Evolutionary conservation across 2,888 invertebrate species (phyloP), one percentile per base, ranked within the genome.

Genomic region (Clepsis dumicolana): DNA sequence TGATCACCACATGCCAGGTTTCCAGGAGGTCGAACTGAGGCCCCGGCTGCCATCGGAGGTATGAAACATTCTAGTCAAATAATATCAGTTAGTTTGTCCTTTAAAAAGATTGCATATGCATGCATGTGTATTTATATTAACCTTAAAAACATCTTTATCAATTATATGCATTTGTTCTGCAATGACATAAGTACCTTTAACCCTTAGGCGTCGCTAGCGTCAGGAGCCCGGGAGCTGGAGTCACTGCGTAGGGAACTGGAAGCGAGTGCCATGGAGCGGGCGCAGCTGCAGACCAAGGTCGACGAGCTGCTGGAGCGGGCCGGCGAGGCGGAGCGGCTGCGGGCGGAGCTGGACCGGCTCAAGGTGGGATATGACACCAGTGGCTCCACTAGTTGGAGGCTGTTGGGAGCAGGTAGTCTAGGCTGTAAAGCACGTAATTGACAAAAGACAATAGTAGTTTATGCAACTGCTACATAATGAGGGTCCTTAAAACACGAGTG

Each of bases 261-360:
- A 74, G 94, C 94, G 70, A 94, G 95, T 87, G 92, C 94, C 25
- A 95, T 94, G 88, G 96, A 96, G 85, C 95, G 96, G 75, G 92
- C 94, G 53, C 94, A 94, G 78, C 88, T 96, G 77, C 95, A 96
- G 81, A 84, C 95, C 71, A 93, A 93, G 76, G 93, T 95, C 27
- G 90, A 91, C 52, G 96, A 96, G 80, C 84, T 96, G 77, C 86
- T 95, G 78, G 95, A 95, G 77, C 94, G 95, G 77, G 95, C 95
- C 71, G 94, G 94, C 62, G 96, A 97, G 82, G 94, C 97, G 69
- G 95, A 95, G 72, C 91, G 94, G 74, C 90, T 97, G 65, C 94
- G 95, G 76, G 94, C 94, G 67, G 97, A 97, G 87, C 94, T 97
- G 75, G 94, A 95, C 48, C 94, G 95, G 75, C 87, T 97, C 76